Base-by-base conservation (phyloP, 2,113 vertebrate species). In the Rhinopithecus roxellana region DNA sequence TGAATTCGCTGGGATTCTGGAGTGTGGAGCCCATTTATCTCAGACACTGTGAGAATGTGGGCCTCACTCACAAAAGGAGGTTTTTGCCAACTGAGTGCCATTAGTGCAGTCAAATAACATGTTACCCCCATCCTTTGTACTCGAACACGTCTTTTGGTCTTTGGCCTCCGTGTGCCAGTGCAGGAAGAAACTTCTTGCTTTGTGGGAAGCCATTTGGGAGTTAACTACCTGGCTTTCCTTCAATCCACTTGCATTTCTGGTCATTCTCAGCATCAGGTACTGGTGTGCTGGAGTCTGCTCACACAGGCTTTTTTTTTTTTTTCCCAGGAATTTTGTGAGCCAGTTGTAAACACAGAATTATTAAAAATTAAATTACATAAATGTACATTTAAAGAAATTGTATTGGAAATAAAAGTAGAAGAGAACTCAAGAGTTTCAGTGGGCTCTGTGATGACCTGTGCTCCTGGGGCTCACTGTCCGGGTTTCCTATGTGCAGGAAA, bases 1-100 rank as follows among this genome's bases (percentile, higher is more conserved):
- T 67, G 97, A 98, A 95, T 97, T 96, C 95, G 98, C 98, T 78
- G 96, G 90, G 69, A 55, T 89, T 96, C 97, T 95, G 98, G 89
- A 88, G 96, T 88, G 91, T 90, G 72, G 94, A 93, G 74, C 84
- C 22, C 81, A 30, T 50, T 90, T 92, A 4, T 52, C 38, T 23
- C 83, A 2, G 40, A 32, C 14, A 7, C 70, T 2, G 27, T 13
- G 13, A 32, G 78, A 78, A 57, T 14, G 8, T 1, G 17, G 30
- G 25, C 30, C 38, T 4, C 17, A 45, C 78, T 77, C 25, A 17
- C 23, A 0, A 3, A 38, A 22, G 23, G 45, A 35, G 38, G 30
- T 32, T 35, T 64, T 45, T 38, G 30, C 79, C 30, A 7, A 12
- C 0, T 0, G 57, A 45, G 79, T 1, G 3, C 38, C 12, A 4